Percentiles rank a stretch among this genome's conserved stretches.
Evolutionary conservation across 2,113 vertebrate genomes (phyloP).

Genomic region (Leptocoma aspasia): DNA sequence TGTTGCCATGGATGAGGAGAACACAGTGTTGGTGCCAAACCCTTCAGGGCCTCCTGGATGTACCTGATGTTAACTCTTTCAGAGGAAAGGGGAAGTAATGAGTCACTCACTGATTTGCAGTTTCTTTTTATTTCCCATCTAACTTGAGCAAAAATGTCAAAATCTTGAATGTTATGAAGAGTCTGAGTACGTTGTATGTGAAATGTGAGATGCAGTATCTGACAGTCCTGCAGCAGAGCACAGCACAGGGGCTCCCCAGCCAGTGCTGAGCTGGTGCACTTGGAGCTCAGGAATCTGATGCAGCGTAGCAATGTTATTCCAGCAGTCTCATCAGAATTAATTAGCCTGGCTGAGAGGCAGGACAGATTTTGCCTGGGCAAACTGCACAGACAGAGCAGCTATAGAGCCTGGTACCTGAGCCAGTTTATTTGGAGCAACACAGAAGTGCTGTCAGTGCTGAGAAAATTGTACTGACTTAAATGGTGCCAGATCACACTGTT

Average conservation of each 20-base stretch:
- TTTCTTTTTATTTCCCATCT: not conserved
- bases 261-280: not conserved
- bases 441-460: not conserved
- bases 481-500: not conserved
- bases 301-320: not conserved
- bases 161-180: not conserved
- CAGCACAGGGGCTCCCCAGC: not conserved
- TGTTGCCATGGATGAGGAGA: conserved; percentile 15
- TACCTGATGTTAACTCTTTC: conserved; percentile 30
- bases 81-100: not conserved
- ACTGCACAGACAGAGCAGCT: not conserved
- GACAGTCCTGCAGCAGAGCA: not conserved
- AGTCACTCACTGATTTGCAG: not conserved
- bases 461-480: not conserved
- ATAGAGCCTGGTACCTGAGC: not conserved
- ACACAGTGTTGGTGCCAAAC: not conserved
- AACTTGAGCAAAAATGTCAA: not conserved
- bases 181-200: not conserved
- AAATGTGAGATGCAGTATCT: not conserved
- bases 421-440: not conserved
- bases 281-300: not conserved
- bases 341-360: not conserved
- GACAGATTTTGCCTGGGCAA: not conserved
- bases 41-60: not conserved
- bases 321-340: conserved; percentile 11